phyloP scores from a whole-genome alignment of 2,113 vertebrate species.

The Silurus meridionalis region DNA sequence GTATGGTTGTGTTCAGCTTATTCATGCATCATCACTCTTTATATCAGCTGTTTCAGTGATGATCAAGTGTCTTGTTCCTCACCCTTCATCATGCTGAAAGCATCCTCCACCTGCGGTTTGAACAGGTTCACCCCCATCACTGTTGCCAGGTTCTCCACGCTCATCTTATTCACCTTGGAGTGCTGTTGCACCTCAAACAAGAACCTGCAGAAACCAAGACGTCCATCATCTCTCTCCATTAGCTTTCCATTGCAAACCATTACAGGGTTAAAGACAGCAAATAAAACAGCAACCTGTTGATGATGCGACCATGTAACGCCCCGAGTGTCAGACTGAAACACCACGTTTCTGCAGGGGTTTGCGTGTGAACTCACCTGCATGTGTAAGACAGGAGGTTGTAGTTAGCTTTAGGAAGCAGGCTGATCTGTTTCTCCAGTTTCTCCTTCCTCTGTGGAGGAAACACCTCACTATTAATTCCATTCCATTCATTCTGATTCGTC shows the following conservation, averaged over 20 bases:
- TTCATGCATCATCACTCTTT: neutral
- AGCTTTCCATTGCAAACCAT: neutral
- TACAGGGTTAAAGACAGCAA: neutral
- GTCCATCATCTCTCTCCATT: neutral
- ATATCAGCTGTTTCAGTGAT: neutral
- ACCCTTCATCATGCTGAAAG: conserved; percentile 93
- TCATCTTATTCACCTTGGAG: conserved; percentile 92
- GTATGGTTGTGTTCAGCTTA: neutral
- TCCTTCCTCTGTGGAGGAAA: conserved; percentile 74
- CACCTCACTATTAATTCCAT: neutral
- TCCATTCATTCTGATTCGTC: too few relatives aligned
- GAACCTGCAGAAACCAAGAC: conserved; percentile 74
- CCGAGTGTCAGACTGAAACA: neutral
- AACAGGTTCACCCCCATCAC: conserved; percentile 96
- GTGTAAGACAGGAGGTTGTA: conserved; percentile 94
- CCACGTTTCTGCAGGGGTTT: too few relatives aligned
- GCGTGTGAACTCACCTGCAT: conserved; percentile 80
- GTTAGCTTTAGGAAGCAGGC: conserved; percentile 83
- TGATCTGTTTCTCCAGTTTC: conserved; percentile 82
- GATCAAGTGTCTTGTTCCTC: conserved; percentile 19
- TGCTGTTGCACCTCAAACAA: conserved; percentile 88
- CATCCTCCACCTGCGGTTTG: conserved; percentile 88
- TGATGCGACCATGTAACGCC: neutral
- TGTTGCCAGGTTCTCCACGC: conserved; percentile 93
- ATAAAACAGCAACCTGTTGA: neutral